Evolutionary conservation across 2,113 vertebrate species (phyloP).

Genomic region (Scomber japonicus): DNA sequence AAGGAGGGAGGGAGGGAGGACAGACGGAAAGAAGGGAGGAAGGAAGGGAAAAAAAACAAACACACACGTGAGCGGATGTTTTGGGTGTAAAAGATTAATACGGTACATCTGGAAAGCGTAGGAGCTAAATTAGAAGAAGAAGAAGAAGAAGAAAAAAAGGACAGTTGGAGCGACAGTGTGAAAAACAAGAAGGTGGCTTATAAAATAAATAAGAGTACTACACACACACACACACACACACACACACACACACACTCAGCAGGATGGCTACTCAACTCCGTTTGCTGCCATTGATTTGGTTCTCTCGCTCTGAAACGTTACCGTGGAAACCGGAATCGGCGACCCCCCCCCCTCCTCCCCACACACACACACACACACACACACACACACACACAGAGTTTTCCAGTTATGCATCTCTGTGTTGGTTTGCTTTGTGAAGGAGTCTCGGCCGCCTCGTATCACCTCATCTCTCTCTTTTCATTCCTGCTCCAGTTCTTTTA

Average conservation of each 20-base stretch:
- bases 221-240: constrained; percentile 34
- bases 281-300: constrained; percentile 55
- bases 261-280: constrained; percentile 41
- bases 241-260: constrained; percentile 29
- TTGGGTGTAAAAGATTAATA: background rate
- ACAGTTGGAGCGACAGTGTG: background rate
- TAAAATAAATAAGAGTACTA: constrained; percentile 19
- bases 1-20: no score
- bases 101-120: constrained; percentile 22
- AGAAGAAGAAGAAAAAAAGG: constrained; percentile 3
- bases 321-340: constrained; percentile 62
- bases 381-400: no score
- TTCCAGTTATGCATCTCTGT: constrained; percentile 31
- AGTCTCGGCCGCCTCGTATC: constrained; percentile 6
- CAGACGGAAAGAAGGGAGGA: no score
- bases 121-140: constrained; percentile 13
- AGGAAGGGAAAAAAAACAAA: no score
- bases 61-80: constrained; percentile 14
- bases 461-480: background rate
- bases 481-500: background rate
- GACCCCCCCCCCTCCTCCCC: background rate
- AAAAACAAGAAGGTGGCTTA: constrained; percentile 19
- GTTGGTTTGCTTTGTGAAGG: constrained; percentile 31
- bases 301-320: constrained; percentile 55
- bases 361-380: no score